Base-by-base conservation (phyloP, 2,888 invertebrate genomes). In the Epistrophella euchroma region DNA sequence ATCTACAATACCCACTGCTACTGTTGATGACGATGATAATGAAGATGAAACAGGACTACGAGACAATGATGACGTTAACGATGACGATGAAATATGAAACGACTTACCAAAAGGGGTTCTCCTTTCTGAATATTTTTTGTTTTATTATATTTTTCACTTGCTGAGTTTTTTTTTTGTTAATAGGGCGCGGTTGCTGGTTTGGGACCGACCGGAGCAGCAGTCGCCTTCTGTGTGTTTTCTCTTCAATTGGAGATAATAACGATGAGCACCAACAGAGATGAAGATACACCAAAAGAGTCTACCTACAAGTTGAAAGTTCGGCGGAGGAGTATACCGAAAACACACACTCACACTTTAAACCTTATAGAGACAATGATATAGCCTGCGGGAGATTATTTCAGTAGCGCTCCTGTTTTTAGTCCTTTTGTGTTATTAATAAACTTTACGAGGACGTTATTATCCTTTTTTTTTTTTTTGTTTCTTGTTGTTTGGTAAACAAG, bases 141-240 rank as follows among this genome's bases (percentile, higher is more conserved):
- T 78, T 19, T 19, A 15, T 70, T 25, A 32, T 80, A 15, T 74
- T 66, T 47, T 58, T 68, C 55, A 58, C 50, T 60, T 58, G 47
- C 47, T 66, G 66, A 66, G 32, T 70, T 55, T 56, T n/a, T 62
- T 52, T 64, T 2, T 37, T 68, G 35, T 78, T 60, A 74, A 77
- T 70, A 78, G 86, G 86, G 86, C 81, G 86, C 86, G 86, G 86
- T 86, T 86, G 82, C 86, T 86, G 82, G 86, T 86, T 86, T 86
- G 86, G 71, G 86, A 82, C 66, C 47, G 86, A 82, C 66, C 47
- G 66, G 35, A 66, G 66, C 66, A 66, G 78, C 70, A 72, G 86
- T 77, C 81, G 86, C 73, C 80, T 85, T 83, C 77, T 62, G 55
- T 40, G 47, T 72, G 56, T 47, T 68, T 56, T 83, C 68, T 74